Evolutionary conservation across 2,113 vertebrate genomes (phyloP), one percentile per base, ranked within the genome.

Genomic region (Chauna torquata): DNA sequence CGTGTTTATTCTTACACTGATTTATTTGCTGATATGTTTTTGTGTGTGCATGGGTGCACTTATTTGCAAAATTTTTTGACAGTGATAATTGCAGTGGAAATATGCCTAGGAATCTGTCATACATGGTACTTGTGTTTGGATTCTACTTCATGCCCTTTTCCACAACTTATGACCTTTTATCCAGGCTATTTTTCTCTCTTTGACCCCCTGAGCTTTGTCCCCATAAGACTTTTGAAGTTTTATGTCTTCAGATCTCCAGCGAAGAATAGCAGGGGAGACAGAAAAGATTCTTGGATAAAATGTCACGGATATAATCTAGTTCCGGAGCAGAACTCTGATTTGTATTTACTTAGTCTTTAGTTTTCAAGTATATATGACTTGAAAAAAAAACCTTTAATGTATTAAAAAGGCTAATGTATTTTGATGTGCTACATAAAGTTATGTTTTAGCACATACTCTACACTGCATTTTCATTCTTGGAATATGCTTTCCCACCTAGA

Each of bases 211-310:
- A 95, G 94, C 82, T 89, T 93, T 84, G 66, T 75, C 84, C 94
- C 69, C 91, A 16, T 75, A 94, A 92, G 96, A 91, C 61, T 93
- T 95, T 45, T 92, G 62, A 92, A 91, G 82, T 90, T 90, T 96
- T 94, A 96, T 76, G 47, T 65, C 72, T 94, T 92, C 81, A 89
- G 91, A 87, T 92, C 77, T 94, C 61, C 83, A 94, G 61, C 69
- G 84, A 96, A 85, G 57, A 94, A 90, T 91, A 95, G 79, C 89
- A 92, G n/a, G 58, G 79, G 82, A 92, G 92, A 85, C 55, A 84
- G 88, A 96, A 96, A 82, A 61, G 95, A 93, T 80, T 61, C 50
- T 72, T 91, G 79, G 94, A 76, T 91, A 27, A 96, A 95, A 96
- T 94, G 94, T 96, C 94, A 96, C 0, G 0, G 93, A 82, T 86